These are phyloP conservation scores for Macrobrachium nipponense DNA, from an alignment of 1,140 invertebrate genomes.

Conservation along the genomic window DNA sequence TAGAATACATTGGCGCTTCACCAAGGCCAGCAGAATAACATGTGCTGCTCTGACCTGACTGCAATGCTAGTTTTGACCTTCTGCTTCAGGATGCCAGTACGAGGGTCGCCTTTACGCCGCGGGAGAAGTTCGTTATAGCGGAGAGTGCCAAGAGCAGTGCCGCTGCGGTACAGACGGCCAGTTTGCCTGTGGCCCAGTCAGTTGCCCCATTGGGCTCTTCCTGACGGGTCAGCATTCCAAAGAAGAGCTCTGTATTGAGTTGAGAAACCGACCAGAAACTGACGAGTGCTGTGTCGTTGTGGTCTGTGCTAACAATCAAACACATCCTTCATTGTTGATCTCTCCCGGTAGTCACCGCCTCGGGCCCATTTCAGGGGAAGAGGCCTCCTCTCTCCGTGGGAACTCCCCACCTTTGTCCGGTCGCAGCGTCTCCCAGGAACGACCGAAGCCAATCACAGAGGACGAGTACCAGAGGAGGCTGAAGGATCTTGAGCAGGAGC, in stretches of 20 bases:
- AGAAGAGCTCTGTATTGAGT: slow-evolving; percentile 55
- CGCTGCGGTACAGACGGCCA: slow-evolving; percentile 48
- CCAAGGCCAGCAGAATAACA: not conserved
- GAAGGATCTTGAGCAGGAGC: slow-evolving; percentile 37
- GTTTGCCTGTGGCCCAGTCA: slow-evolving; percentile 47
- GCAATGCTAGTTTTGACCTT: slow-evolving; percentile 22
- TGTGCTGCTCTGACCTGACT: slow-evolving; percentile 11
- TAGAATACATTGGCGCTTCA: not conserved
- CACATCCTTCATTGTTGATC: slow-evolving; percentile 9
- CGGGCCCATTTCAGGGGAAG: not conserved
- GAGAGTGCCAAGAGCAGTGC: slow-evolving; percentile 52
- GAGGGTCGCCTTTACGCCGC: slow-evolving; percentile 38
- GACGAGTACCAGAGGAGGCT: slow-evolving; percentile 50
- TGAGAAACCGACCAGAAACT: slow-evolving; percentile 51
- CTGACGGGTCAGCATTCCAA: slow-evolving; percentile 38
- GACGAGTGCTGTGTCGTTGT: slow-evolving; percentile 62
- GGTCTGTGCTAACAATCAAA: slow-evolving; percentile 51
- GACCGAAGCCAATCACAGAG: slow-evolving; percentile 11
- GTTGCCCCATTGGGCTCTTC: slow-evolving; percentile 54
- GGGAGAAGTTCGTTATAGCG: slow-evolving; percentile 44
- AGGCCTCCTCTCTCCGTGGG: not conserved
- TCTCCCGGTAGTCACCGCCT: slow-evolving; percentile 7
- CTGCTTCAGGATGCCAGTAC: slow-evolving; percentile 52
- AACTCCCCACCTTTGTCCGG: not conserved
- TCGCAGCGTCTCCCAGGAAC: slow-evolving; percentile 11